Evolutionary conservation across 1,140 invertebrate species (phyloP), one percentile per base, ranked within the genome.

Genomic region (Nautilus pompilius): DNA sequence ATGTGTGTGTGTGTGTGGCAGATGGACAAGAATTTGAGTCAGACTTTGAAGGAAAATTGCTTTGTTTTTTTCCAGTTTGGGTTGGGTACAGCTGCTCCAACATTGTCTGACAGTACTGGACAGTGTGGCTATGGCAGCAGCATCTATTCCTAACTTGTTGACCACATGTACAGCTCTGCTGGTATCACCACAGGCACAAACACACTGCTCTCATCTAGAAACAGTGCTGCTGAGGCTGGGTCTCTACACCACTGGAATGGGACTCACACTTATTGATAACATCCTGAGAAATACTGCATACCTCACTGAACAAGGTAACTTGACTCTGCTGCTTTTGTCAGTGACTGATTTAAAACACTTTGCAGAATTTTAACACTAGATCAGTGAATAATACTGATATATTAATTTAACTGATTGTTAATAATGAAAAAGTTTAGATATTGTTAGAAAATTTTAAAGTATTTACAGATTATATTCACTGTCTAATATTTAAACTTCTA

Each of bases 121-220:
- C 5, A 45, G 65, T 26, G 77, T 84, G 13, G 75, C 81, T 6
- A 69, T 72, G 20, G 77, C 87, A 13, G 89, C 90, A 6, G 86
- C 89, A 17, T 82, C 84, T 2, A 88, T 88, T 33, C 85, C 87
- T 2, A 87, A 88, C 56, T 85, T 93, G 5, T 80, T 92, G 2
- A 87, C 88, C 73, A 88, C 90, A 2, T 91, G 89, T 70, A 90
- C 90, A 68, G 89, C 89, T 20, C 84, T 93, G 26, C 79, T 93
- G 3, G 82, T 92, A 33, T 87, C 90, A 10, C 89, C 90, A 64
- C 85, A 85, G 84, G 62, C 87, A 29, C 74, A 70, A 55, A 67
- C 80, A 3, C 83, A 83, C 57, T 66, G 74, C 3, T 66, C 76
- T 20, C 80, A 83, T 58, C 79, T 84, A 33, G 80, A 83, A 58